These are phyloP conservation scores for Diarsia mendica DNA, from an alignment of 2,888 invertebrate genomes.

Conservation along the genomic window DNA sequence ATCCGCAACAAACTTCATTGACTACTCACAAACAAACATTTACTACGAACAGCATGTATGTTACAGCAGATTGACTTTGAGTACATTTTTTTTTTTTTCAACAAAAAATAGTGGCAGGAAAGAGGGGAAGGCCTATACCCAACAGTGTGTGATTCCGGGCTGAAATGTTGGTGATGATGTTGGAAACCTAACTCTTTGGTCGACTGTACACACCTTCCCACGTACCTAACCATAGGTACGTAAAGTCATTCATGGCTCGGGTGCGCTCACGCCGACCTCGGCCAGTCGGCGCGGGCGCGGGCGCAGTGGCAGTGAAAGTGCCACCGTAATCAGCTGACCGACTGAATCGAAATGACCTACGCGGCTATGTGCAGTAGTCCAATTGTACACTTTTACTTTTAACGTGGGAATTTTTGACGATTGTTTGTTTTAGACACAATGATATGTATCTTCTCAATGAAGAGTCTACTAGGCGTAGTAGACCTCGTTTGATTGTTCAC, in stretches of 20 bases:
- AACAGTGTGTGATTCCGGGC: too few relatives aligned
- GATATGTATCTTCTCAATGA: background rate
- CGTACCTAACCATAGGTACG: background rate
- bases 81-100: too few relatives aligned
- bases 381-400: constrained; percentile 38
- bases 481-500: background rate
- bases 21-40: too few relatives aligned
- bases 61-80: too few relatives aligned
- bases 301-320: constrained; percentile 70
- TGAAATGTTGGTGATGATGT: too few relatives aligned
- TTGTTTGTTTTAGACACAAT: constrained; percentile 1
- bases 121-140: too few relatives aligned
- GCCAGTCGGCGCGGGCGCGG: background rate
- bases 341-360: constrained; percentile 33
- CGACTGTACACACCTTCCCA: constrained; percentile 3
- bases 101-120: too few relatives aligned
- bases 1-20: too few relatives aligned
- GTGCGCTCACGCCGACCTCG: constrained; percentile 64
- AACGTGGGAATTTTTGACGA: background rate
- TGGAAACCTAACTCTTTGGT: background rate
- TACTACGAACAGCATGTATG: too few relatives aligned
- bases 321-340: constrained; percentile 64
- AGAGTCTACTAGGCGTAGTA: background rate
- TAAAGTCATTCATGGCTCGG: constrained; percentile 55
- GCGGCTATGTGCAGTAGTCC: constrained; percentile 36